Evolutionary conservation across 2,113 vertebrate genomes (phyloP).

Genomic region (Opisthocomus hoazin): DNA sequence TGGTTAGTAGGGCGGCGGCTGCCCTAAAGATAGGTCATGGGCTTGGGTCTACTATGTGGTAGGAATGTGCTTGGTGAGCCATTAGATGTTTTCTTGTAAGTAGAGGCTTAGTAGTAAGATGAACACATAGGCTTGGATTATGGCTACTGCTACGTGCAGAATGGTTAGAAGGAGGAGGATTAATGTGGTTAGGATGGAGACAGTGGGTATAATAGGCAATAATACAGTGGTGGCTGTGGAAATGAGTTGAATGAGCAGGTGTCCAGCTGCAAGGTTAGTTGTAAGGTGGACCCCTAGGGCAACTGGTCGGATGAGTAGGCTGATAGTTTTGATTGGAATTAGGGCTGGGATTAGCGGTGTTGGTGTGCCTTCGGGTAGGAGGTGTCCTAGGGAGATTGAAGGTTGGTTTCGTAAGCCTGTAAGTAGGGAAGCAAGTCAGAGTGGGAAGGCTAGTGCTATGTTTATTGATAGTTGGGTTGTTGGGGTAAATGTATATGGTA

Average conservation of each 20-base stretch:
- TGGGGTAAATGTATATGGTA: background rate
- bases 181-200: background rate
- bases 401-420: background rate
- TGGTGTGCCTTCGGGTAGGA: background rate
- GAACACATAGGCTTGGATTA: background rate
- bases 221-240: background rate
- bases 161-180: background rate
- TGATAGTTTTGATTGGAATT: background rate
- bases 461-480: background rate
- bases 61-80: conserved; percentile 13
- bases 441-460: background rate
- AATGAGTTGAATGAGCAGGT: background rate
- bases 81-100: conserved; percentile 29
- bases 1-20: background rate
- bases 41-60: conserved; percentile 9
- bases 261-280: too few relatives aligned
- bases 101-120: background rate
- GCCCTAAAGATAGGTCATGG: background rate
- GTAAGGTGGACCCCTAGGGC: too few relatives aligned
- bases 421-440: background rate
- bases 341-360: background rate
- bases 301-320: background rate
- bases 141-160: background rate
- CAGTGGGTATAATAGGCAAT: background rate
- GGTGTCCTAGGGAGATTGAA: background rate